These are phyloP conservation scores for Setophaga petechia DNA, from an alignment of 2,113 vertebrate genomes.

Conservation along the genomic window DNA sequence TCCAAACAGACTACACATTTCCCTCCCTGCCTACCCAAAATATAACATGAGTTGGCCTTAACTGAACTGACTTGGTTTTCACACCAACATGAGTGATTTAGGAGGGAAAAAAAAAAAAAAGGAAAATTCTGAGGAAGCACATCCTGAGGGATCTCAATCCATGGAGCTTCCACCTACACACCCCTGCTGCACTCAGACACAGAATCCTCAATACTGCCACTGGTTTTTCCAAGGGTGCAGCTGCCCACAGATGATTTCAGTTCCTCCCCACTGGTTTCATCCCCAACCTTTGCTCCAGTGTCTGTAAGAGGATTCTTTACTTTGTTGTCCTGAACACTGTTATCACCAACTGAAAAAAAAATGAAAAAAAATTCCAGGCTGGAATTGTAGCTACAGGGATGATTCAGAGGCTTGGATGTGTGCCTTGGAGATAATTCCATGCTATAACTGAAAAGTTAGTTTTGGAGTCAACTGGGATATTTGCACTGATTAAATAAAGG, in stretches of 20 bases:
- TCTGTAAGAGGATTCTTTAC: not conserved
- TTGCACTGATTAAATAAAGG: not conserved
- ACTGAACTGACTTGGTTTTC: conserved; percentile 5
- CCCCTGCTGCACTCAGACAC: not conserved
- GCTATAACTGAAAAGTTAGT: not conserved
- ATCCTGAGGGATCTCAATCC: not conserved
- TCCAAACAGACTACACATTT: conserved; percentile 27
- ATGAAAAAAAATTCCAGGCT: not conserved
- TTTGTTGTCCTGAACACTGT: not conserved
- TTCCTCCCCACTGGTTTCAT: not conserved
- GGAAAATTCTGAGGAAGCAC: not conserved
- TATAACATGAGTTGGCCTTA: conserved; percentile 17
- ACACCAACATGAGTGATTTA: not conserved
- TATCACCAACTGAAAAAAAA: conserved; percentile 26
- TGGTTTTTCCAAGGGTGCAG: not conserved
- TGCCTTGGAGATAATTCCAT: not conserved
- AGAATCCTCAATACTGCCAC: not conserved
- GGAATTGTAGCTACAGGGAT: not conserved
- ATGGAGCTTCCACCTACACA: not conserved
- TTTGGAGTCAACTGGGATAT: not conserved
- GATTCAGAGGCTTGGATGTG: conserved; percentile 38
- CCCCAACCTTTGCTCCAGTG: not conserved
- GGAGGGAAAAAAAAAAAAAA: not conserved
- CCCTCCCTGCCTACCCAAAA: conserved; percentile 33
- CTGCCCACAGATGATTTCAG: not conserved